phyloP scores from a whole-genome alignment of 2,888 invertebrate genomes.

The Hyposoter dolosus region DNA sequence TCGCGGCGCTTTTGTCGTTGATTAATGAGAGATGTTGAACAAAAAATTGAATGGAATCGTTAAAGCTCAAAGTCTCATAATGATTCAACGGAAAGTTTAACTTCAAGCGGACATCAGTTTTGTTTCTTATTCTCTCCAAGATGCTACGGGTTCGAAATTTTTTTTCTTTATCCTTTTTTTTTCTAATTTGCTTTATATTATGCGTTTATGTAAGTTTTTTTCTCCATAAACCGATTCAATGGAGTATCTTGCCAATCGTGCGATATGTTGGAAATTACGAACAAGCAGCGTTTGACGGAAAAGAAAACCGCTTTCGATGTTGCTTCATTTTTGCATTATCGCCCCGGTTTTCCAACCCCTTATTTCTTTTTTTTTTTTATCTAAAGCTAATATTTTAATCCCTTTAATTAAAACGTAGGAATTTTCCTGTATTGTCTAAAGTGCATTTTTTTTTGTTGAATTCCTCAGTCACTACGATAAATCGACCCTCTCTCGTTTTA shows the following conservation, averaged over 20 bases:
- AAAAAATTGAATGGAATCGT: slow-evolving; percentile 62
- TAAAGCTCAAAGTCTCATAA: slow-evolving; percentile 44
- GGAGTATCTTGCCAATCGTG: slow-evolving; percentile 60
- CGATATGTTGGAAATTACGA: slow-evolving; percentile 81
- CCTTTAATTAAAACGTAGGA: slow-evolving; percentile 74
- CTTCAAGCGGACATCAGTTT: slow-evolving; percentile 55
- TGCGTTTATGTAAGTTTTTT: slow-evolving; percentile 13
- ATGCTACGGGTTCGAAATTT: slow-evolving; percentile 20
- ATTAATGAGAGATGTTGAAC: slow-evolving; percentile 76
- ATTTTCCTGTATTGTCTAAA: slow-evolving; percentile 81
- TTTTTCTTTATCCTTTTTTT: slow-evolving; percentile 28
- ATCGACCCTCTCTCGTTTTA: slow-evolving; percentile 60
- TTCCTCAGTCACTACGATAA: slow-evolving; percentile 60
- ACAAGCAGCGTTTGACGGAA: slow-evolving; percentile 73
- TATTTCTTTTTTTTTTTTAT: slow-evolving; percentile 57
- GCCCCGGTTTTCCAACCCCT: slow-evolving; percentile 38
- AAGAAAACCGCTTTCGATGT: slow-evolving; percentile 60
- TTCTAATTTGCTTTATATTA: not conserved
- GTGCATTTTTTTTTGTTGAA: slow-evolving; percentile 71
- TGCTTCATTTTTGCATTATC: slow-evolving; percentile 44
- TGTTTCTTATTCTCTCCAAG: slow-evolving; percentile 57
- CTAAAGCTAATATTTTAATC: slow-evolving; percentile 55
- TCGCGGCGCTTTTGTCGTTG: slow-evolving; percentile 56
- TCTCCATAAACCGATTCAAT: slow-evolving; percentile 37
- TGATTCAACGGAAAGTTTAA: slow-evolving; percentile 49